Base-by-base conservation (phyloP, 2,113 vertebrate genomes). In the Acrocephalus kingi region DNA sequence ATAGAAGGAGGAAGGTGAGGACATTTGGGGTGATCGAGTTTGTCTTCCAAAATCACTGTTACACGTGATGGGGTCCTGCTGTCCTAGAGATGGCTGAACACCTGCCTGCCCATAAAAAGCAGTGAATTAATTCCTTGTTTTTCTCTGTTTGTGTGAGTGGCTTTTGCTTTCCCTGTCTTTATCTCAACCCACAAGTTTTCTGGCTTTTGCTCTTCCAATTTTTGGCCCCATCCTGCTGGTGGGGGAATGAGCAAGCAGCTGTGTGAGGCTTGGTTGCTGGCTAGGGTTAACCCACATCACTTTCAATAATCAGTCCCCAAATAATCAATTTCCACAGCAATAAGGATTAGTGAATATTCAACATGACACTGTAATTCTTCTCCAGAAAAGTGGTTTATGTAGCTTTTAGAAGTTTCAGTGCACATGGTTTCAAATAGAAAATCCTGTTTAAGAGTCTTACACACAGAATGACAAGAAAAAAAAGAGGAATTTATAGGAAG, bases 391-490 rank as follows among this genome's bases (percentile, higher is more conserved):
- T 56, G 76, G 30, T 91, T 95, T 87, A 64, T 91, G 43, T 86
- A 76, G 22, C 55, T 90, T 91, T 94, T 91, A 81, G 77, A 93
- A 95, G 71, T 61, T 92, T 92, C 95, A 96, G 35, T 84, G 86
- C 46, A 30, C 8, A 19, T 73, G 58, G 54, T 93, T 97, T 96
- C 82, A 92, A 76, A 88, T 31, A 93, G 37, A 43, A 33, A 94
- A 92, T 84, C 55, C 84, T 94, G 95, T 95, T 94, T 69, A 90
- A 81, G 64, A 92, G 55, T 92, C 13, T 9, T 45, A 62, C 31
- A 89, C 13, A 39, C 37, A 94, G 94, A 95, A 92, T 94, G 93
- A 94, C 87, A 95, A 96, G 77, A 89, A 96, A 91, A 96, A 91
- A 93, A 96, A 66, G 81, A 94, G 74, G 94, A 95, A 62, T 94